Evolutionary conservation across 2,888 invertebrate genomes (phyloP), one percentile per base, ranked within the genome.

Genomic region (Heliconius aoede): DNA sequence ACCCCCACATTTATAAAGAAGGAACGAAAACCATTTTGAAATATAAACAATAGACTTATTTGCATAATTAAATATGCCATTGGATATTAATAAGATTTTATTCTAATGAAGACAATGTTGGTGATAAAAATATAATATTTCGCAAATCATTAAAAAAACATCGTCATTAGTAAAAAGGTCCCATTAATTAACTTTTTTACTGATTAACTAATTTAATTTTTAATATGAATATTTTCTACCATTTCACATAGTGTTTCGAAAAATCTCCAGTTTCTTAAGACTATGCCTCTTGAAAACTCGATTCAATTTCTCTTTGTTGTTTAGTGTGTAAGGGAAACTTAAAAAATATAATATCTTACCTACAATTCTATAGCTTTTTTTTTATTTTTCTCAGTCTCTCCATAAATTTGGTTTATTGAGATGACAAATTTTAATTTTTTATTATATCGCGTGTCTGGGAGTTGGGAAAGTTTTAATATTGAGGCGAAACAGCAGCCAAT

Each of bases 381-480:
- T 64, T 32, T 32, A 36, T 32, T 64, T 32, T 32, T 11, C 32
- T 32, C 36, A n/a, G 13, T 32, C n/a, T 21, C n/a, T 32, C 21
- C 13, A 36, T 32, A 64, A 64, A 32, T 64, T 32, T 64, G 8
- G 32, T 15, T 32, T 5, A 32, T 11, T n/a, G 32, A 13, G n/a
- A 64, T 32, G 32, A 64, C 64, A 64, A 68, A 68, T 68, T 24
- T 67, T 46, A 68, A 28, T 46, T 28, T 68, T 68, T 30, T 13
- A 13, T 51, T 51, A 30, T 51, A 30, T 28, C n/a, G 51, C n/a
- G 28, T 64, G 36, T 28, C 46, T 28, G n/a, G 13, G 13, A 68
- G n/a, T 51, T 67, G 46, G 46, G 26, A 67, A 67, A 67, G 67
- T 67, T 67, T 46, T 46, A 46, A 28, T 51, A 68, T 68, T 7